These are phyloP conservation scores for Ambastaia sidthimunki DNA, from an alignment of 2,797 vertebrate genomes.

Conservation along the genomic window DNA sequence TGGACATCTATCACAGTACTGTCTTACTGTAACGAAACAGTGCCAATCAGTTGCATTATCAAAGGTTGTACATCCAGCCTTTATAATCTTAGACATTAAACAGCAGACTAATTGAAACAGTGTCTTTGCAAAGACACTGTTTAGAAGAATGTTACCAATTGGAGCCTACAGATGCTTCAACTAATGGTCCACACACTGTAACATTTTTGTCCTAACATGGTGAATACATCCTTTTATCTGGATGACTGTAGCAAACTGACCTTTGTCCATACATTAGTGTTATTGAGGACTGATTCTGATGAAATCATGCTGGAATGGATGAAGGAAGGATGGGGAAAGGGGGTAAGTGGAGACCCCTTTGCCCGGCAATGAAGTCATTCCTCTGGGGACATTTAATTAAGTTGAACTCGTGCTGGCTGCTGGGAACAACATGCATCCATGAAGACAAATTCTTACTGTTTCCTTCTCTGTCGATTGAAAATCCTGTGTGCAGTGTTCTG, in stretches of 20 bases:
- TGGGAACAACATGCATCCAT: slow-evolving; percentile 48
- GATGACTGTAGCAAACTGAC: slow-evolving; percentile 27
- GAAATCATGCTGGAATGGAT: slow-evolving; percentile 32
- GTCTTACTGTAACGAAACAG: neutral
- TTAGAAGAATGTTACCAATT: slow-evolving; percentile 38
- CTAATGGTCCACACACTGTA: neutral
- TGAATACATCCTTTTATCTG: slow-evolving; percentile 26
- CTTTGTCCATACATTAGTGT: slow-evolving; percentile 27
- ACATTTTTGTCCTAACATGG: neutral
- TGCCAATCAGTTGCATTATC: slow-evolving; percentile 5
- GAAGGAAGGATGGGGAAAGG: slow-evolving; percentile 18
- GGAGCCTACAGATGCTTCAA: neutral
- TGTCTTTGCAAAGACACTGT: no score
- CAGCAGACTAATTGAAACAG: no score
- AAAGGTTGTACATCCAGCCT: no score
- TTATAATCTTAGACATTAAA: no score
- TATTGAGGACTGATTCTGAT: slow-evolving; percentile 38
- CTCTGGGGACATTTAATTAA: slow-evolving; percentile 65
- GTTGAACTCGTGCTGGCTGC: slow-evolving; percentile 56
- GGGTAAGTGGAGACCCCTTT: slow-evolving; percentile 42
- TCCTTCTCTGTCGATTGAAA: neutral
- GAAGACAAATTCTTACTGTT: slow-evolving; percentile 44
- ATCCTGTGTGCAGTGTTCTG: neutral
- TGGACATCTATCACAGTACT: neutral
- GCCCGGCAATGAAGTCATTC: slow-evolving; percentile 74